Conservation (phyloP, 2,113 vertebrate genomes). For the Oreocharis arfaki region DNA sequence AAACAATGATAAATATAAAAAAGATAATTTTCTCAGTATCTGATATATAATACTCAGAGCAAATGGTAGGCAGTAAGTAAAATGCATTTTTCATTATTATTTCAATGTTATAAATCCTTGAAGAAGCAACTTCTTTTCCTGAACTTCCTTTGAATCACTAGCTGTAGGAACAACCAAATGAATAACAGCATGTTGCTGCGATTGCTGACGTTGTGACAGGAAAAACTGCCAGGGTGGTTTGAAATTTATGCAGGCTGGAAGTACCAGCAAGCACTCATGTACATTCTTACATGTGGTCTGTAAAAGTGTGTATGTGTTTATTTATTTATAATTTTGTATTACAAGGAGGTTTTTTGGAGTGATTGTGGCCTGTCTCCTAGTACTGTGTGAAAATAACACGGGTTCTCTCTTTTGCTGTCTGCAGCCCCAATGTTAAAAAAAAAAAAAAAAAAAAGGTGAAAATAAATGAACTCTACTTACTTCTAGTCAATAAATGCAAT, state of each 20-base stretch:
- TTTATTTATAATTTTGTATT: background rate
- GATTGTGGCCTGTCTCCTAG: background rate
- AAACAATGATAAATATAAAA: background rate
- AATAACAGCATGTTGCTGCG: background rate
- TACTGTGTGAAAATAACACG: background rate
- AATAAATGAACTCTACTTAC: background rate
- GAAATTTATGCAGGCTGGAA: background rate
- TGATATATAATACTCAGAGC: background rate
- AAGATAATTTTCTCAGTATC: background rate
- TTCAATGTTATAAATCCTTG: background rate
- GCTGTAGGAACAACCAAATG: background rate
- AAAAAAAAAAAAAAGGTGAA: background rate
- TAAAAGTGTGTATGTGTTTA: background rate
- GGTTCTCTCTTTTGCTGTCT: background rate
- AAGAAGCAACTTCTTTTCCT: background rate
- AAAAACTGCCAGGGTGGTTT: background rate
- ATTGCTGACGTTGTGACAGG: background rate
- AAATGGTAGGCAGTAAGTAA: background rate
- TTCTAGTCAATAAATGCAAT: background rate
- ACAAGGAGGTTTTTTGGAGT: fast-evolving
- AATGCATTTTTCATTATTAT: background rate
- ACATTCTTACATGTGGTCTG: background rate
- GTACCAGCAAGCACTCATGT: background rate
- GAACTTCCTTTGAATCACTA: background rate
- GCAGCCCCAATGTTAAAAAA: background rate